Evolutionary conservation across 2,113 vertebrate species (phyloP).

Genomic region (Sander lucioperca): DNA sequence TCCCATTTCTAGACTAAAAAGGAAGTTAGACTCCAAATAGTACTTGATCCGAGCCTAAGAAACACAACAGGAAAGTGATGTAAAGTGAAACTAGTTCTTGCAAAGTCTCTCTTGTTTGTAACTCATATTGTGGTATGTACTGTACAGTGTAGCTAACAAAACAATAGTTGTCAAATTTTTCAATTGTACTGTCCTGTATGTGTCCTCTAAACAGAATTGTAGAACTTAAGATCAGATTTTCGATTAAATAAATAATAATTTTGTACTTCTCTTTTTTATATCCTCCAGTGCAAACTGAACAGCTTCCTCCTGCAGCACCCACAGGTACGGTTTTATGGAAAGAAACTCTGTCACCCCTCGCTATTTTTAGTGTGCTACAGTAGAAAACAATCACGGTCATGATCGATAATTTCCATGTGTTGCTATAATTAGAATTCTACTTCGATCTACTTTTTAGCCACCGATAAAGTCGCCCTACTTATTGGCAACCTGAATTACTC

Average conservation of each 20-base stretch:
- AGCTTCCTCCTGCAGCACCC: slow-evolving; percentile 34
- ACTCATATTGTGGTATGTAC: slow-evolving; percentile 17
- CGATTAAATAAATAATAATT: not conserved
- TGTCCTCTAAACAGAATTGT: not conserved
- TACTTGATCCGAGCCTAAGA: slow-evolving; percentile 36
- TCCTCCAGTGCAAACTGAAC: slow-evolving; percentile 58
- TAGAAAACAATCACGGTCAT: not conserved
- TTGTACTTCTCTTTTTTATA: slow-evolving; percentile 18
- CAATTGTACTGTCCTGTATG: not conserved
- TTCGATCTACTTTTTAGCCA: slow-evolving; percentile 79
- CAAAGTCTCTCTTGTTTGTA: slow-evolving; percentile 32
- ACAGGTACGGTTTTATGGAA: slow-evolving; percentile 74
- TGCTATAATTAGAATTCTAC: not conserved
- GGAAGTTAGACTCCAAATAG: slow-evolving; percentile 71
- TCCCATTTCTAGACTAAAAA: slow-evolving; percentile 74
- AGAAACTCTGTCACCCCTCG: not conserved
- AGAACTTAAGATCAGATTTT: not conserved
- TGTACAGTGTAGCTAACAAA: slow-evolving; percentile 2
- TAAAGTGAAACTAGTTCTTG: slow-evolving; percentile 75
- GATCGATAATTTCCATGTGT: not conserved
- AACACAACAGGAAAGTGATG: slow-evolving; percentile 71
- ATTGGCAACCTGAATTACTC: slow-evolving; percentile 90
- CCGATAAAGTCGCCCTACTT: slow-evolving; percentile 90
- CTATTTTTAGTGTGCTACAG: not conserved
- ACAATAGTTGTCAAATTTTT: not conserved